A percentile compares a stretch with the other conserved stretches of the same genome.
Conservation (phyloP, 2,888 invertebrate species). For the Cheilosia vulpina region DNA sequence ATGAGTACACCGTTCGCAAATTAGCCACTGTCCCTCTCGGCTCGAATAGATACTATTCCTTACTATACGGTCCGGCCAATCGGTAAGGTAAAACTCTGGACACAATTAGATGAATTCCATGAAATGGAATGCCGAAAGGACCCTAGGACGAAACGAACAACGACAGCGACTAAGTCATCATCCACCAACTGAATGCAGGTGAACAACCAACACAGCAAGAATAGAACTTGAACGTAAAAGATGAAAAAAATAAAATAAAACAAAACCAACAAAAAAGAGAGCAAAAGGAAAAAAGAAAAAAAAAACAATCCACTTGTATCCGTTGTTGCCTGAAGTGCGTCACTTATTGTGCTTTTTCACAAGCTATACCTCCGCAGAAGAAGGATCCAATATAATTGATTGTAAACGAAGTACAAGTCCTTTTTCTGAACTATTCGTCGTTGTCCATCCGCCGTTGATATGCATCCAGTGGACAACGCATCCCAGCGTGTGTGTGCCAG, state of each 20-base stretch:
- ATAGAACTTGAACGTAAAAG: slow-evolving; percentile 30
- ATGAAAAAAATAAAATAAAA: not conserved
- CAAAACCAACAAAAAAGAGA: not conserved
- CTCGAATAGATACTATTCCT: slow-evolving; percentile 51
- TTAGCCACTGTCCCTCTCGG: slow-evolving; percentile 73
- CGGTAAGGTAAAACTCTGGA: slow-evolving; percentile 73
- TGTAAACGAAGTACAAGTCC: slow-evolving; percentile 76
- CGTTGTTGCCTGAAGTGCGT: slow-evolving; percentile 75
- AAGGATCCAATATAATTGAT: slow-evolving; percentile 76
- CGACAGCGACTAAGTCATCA: slow-evolving; percentile 65
- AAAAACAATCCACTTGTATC: slow-evolving; percentile 70
- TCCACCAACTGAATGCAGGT: slow-evolving; percentile 72
- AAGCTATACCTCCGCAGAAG: slow-evolving; percentile 65
- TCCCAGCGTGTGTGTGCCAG: not conserved
- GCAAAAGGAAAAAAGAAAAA: slow-evolving; percentile 19
- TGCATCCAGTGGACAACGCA: slow-evolving; percentile 31
- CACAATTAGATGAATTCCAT: slow-evolving; percentile 74
- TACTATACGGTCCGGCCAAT: slow-evolving; percentile 66
- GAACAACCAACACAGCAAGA: slow-evolving; percentile 69
- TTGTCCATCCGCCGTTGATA: slow-evolving; percentile 61
- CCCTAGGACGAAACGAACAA: slow-evolving; percentile 63
- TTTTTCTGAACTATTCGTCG: slow-evolving; percentile 67
- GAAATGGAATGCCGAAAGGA: slow-evolving; percentile 74
- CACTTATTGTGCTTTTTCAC: slow-evolving; percentile 74
- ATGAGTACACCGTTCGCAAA: slow-evolving; percentile 71